Base-by-base conservation (phyloP, 2,888 invertebrate species). In the Serrognathus titanus region DNA sequence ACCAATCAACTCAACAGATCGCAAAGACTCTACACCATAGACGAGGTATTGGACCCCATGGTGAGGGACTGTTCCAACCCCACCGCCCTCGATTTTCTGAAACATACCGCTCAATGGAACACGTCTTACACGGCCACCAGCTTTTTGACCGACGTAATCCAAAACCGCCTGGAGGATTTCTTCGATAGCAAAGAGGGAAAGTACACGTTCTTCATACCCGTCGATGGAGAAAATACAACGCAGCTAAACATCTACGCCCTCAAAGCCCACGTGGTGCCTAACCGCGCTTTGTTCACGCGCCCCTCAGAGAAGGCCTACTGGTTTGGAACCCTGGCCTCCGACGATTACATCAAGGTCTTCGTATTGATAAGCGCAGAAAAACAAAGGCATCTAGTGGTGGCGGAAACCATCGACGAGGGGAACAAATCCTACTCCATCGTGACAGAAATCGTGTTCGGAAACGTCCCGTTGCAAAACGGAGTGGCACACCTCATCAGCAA, bases 401-500 rank as follows among this genome's bases (percentile, higher is more conserved):
- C 91, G 11, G 88, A 91, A 72, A 92, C 92, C 1, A 79, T 89
- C 43, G 90, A 90, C 68, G 79, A 84, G 2, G 85, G 84, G 63
- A 90, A 91, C 73, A 83, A 86, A 12, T 82, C 86, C 38, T 93
- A 92, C 9, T 90, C 90, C 9, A 91, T 93, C 1, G 76, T 90
- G 62, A 89, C 92, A 0, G 90, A 93, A 75, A 89, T 95, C 56
- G 85, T 94, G 5, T 84, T 87, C 69, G 88, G 88, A 10, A 94
- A 95, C 76, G 93, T 95, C 61, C 94, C 94, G 0, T 91, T 95
- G 13, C 85, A 85, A 70, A 95, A 95, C 71, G 95, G 96, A 12
- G 94, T 96, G 0, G 88, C 95, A 0, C 96, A 96, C 76, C 83
- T 96, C 58, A 94, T 96, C 61, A 89, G 92, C 66, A 83, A 90